A percentile compares a stretch with the other conserved stretches of the same genome.
These are phyloP conservation scores for Colostygia pectinataria DNA, from an alignment of 2,888 invertebrate genomes.

Conservation along the genomic window DNA sequence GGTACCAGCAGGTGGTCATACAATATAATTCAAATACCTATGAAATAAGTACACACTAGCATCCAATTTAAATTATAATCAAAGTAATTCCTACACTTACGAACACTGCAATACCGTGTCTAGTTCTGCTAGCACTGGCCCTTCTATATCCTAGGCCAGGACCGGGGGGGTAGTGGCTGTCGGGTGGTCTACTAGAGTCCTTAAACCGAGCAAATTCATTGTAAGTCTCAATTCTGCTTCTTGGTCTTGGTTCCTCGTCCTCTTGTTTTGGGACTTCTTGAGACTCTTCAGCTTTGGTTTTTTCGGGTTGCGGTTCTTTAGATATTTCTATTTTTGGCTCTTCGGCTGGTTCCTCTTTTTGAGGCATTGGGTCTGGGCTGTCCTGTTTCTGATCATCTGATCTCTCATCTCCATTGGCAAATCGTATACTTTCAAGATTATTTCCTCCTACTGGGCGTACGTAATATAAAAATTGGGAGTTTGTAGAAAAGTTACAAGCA, in stretches of 20 bases:
- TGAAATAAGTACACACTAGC: too few relatives aligned
- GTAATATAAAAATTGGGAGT: neutral
- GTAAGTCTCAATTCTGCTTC: constrained; percentile 51
- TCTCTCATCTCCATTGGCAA: constrained; percentile 16
- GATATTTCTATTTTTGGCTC: too few relatives aligned
- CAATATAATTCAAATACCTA: too few relatives aligned
- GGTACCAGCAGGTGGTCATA: too few relatives aligned
- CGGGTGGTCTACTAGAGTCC: constrained; percentile 52
- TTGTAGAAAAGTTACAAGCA: neutral
- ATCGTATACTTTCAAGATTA: constrained; percentile 1
- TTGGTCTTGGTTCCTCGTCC: constrained; percentile 23
- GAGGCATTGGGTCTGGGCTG: constrained; percentile 4
- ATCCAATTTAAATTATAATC: too few relatives aligned
- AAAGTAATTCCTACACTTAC: neutral
- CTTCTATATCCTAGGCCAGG: constrained; percentile 34
- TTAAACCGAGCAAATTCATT: constrained; percentile 49
- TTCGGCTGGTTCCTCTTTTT: constrained; percentile 1
- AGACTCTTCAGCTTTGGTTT: constrained; percentile 11
- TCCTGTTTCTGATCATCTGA: constrained; percentile 11
- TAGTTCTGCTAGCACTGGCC: constrained; percentile 15
- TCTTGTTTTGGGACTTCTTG: constrained; percentile 21
- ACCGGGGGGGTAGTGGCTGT: constrained; percentile 48
- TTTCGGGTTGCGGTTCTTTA: too few relatives aligned
- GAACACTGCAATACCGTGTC: constrained; percentile 15
- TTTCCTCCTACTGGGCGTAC: neutral